Evolutionary conservation across 2,888 invertebrate species (phyloP), one percentile per base, ranked within the genome.

Genomic region (Limenitis camilla): DNA sequence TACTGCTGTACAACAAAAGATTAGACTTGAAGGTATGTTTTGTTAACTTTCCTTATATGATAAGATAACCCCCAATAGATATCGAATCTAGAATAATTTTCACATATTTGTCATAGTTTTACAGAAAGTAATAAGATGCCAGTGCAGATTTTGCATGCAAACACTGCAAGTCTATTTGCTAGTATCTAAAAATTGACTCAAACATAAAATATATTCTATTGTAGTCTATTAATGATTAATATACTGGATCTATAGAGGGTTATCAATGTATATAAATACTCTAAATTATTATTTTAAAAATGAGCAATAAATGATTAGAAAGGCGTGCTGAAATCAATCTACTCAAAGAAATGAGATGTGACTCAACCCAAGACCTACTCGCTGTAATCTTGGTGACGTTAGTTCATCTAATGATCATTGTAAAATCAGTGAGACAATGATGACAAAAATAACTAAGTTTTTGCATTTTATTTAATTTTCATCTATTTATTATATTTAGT

Each of bases 271-370:
- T 10, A 30, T 28, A 40, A 5, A n/a, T 8, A 6, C 5, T 41
- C 6, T n/a, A 10, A 9, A 10, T 30, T 6, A 6, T 9, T 29
- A 30, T 31, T 6, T 8, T 29, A 30, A 6, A 47, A 11, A 29
- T 53, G 39, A 62, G 68, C 73, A 73, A 65, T 76, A 75, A 56
- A 78, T 80, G 81, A 81, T 81, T 79, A 78, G 69, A 80, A 78
- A 74, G 79, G 79, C 79, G 69, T 75, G 59, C 78, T 72, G 76
- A 76, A 74, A 66, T 67, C 53, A 70, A 69, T 72, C 70, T 65
- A 58, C 66, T 62, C 56, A 59, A 59, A 47, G 68, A 62, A 63
- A 58, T 56, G 55, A 64, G 72, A 72, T 68, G 43, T 62, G 73
- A 76, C 76, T 76, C 74, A 40, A 61, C 74, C 74, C 66, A 66